These are phyloP conservation scores for Macrochelys suwanniensis DNA, from an alignment of 2,797 vertebrate genomes.

Conservation along the genomic window DNA sequence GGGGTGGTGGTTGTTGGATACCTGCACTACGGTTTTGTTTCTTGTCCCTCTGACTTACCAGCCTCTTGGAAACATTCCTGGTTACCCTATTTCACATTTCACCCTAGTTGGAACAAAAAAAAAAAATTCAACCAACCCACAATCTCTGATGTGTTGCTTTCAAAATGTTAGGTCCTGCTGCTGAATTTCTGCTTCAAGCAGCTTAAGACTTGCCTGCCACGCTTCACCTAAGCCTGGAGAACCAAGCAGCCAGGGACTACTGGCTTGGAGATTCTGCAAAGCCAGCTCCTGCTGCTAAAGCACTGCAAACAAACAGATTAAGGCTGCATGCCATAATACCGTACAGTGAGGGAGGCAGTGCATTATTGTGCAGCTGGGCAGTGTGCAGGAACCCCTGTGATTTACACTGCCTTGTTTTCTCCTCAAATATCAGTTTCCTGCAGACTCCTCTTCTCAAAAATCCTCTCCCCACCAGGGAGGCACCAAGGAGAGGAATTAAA, in stretches of 20 bases:
- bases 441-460: neutral
- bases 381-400: neutral
- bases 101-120: neutral
- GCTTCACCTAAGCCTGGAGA: neutral
- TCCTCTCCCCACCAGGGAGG: neutral
- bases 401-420: too few species aligned
- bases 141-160: neutral
- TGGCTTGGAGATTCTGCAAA: neutral
- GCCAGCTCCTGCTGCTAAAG: neutral
- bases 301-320: neutral
- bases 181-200: neutral
- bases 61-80: neutral
- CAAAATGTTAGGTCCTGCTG: neutral
- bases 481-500: neutral
- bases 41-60: neutral
- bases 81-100: neutral
- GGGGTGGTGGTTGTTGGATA: too few species aligned
- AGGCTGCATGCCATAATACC: neutral
- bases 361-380: neutral
- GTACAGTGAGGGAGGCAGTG: neutral
- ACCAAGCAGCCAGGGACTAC: neutral
- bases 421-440: neutral
- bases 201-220: neutral
- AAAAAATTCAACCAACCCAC: neutral
- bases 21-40: neutral